Conservation (phyloP, 2,797 vertebrate genomes). For the Alectoris magna region DNA sequence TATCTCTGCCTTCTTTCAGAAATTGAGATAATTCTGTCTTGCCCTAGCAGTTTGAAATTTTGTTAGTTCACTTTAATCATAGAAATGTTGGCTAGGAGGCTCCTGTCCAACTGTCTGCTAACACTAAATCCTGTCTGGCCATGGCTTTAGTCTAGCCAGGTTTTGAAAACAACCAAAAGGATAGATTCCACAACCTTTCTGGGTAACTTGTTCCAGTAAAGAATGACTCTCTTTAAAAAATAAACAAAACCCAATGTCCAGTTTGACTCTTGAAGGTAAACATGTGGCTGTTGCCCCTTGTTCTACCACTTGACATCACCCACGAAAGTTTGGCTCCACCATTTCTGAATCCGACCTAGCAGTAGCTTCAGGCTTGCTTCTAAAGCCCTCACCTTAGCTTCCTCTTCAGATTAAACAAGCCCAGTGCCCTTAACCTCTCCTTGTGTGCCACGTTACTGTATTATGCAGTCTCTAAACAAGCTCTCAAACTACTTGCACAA, state of each 20-base stretch:
- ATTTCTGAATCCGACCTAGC: background rate
- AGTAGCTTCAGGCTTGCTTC: background rate
- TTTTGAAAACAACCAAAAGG: background rate
- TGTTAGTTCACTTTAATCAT: background rate
- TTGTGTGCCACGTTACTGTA: background rate
- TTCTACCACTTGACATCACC: background rate
- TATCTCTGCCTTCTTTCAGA: background rate
- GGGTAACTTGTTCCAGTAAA: background rate
- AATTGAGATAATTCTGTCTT: background rate
- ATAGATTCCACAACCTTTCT: background rate
- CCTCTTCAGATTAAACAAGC: background rate
- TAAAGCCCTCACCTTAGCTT: background rate
- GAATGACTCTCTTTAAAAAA: background rate
- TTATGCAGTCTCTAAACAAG: background rate
- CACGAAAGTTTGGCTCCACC: background rate
- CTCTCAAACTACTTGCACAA: conserved; percentile 5
- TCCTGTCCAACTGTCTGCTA: background rate
- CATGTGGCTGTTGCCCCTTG: background rate
- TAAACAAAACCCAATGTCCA: background rate
- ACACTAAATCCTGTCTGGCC: background rate
- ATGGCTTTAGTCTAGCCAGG: background rate
- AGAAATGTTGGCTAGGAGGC: background rate
- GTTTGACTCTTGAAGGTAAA: background rate
- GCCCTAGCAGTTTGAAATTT: background rate
- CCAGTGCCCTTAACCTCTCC: background rate